Percentiles rank a stretch among this genome's conserved stretches.
These are phyloP conservation scores for Acholoe squamosa DNA, from an alignment of 2,888 invertebrate species.

Conservation along the genomic window DNA sequence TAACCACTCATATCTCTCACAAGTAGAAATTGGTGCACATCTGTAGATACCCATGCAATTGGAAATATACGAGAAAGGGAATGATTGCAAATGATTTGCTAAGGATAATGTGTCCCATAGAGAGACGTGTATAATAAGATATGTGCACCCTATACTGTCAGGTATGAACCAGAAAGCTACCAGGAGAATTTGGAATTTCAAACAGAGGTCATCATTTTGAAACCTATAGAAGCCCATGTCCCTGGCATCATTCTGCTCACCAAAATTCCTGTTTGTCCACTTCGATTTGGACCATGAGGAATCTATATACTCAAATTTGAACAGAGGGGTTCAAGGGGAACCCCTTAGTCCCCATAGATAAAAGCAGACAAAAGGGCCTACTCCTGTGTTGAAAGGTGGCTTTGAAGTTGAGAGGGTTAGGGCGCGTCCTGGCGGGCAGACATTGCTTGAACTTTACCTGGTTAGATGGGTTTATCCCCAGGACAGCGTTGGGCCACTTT, in stretches of 20 bases:
- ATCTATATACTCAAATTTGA: background rate
- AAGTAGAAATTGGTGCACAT: too few relatives aligned
- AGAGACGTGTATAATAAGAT: too few relatives aligned
- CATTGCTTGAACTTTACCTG: slow-evolving; percentile 18
- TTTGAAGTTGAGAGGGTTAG: background rate
- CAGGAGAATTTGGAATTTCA: too few relatives aligned
- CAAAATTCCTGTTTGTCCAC: slow-evolving; percentile 1
- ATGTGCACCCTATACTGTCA: too few relatives aligned
- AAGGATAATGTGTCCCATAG: too few relatives aligned
- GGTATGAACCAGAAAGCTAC: too few relatives aligned
- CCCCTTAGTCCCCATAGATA: background rate
- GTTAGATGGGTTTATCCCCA: background rate
- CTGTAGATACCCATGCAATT: too few relatives aligned
- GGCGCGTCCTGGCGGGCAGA: background rate
- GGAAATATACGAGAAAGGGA: too few relatives aligned
- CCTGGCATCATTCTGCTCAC: background rate
- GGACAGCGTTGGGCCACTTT: background rate
- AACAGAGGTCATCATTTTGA: too few relatives aligned
- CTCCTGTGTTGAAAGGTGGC: slow-evolving; percentile 1
- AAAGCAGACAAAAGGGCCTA: background rate
- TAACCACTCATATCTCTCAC: too few relatives aligned
- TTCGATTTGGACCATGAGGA: background rate
- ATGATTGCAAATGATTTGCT: too few relatives aligned
- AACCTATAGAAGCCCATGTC: background rate
- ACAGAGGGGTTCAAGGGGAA: background rate